phyloP scores from a whole-genome alignment of 1,140 invertebrate species.

The Varroa destructor region DNA sequence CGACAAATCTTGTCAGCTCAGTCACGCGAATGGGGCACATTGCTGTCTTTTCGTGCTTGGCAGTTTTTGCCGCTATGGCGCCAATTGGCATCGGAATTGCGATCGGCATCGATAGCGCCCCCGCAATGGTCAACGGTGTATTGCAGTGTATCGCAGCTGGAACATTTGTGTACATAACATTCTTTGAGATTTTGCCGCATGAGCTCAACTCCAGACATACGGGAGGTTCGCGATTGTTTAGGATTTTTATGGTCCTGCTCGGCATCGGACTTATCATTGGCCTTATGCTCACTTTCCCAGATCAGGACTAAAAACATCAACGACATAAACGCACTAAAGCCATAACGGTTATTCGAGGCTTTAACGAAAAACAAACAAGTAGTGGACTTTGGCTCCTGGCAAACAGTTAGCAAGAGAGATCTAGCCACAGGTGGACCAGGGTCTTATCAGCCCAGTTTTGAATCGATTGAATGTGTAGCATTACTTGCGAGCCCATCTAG shows the following conservation, averaged over 20 bases:
- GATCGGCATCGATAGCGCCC: slow-evolving; percentile 31
- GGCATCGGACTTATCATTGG: slow-evolving; percentile 3
- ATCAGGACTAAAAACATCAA: not conserved
- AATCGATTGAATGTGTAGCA: no score
- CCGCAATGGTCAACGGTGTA: slow-evolving; percentile 43
- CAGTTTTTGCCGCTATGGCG: slow-evolving; percentile 35
- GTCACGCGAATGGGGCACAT: slow-evolving; percentile 6
- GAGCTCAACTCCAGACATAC: not conserved
- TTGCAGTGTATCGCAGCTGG: slow-evolving; percentile 64
- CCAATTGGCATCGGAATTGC: slow-evolving; percentile 34
- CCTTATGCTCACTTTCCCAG: not conserved
- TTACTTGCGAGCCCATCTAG: no score
- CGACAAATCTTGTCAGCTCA: slow-evolving; percentile 38
- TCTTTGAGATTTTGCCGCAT: slow-evolving; percentile 69
- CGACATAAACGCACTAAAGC: no score
- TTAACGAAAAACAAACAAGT: no score
- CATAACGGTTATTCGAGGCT: no score
- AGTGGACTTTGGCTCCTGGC: no score
- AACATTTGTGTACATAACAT: slow-evolving; percentile 77
- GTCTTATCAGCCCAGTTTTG: no score
- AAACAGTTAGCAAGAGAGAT: no score
- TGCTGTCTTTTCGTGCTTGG: slow-evolving; percentile 28
- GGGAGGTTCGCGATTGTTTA: not conserved
- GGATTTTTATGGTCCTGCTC: not conserved
- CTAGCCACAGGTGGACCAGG: no score